Conservation (phyloP, 2,888 invertebrate species). For the Troides aeacus region DNA sequence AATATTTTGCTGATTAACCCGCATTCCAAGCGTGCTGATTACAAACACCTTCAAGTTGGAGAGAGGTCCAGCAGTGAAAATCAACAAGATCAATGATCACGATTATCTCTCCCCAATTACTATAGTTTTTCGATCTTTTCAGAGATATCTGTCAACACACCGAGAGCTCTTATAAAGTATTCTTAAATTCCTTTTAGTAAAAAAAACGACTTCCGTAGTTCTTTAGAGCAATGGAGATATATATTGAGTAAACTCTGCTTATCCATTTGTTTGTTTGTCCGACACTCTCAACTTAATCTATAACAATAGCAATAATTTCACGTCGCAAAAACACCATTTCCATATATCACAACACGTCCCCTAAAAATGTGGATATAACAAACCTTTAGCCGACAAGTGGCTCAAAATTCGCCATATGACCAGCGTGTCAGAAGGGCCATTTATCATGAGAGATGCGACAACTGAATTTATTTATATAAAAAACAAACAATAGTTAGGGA, state of each 20-base stretch:
- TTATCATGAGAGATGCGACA: constrained; percentile 76
- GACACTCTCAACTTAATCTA: constrained; percentile 29
- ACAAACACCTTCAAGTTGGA: no score
- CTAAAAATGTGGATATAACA: constrained; percentile 43
- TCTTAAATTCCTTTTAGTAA: no score
- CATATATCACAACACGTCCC: constrained; percentile 49
- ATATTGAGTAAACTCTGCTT: background rate
- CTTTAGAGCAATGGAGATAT: no score
- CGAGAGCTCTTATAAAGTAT: no score
- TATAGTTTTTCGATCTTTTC: no score
- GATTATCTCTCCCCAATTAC: no score
- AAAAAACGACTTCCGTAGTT: no score
- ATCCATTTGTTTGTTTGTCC: constrained; percentile 23
- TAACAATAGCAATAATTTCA: constrained; percentile 40
- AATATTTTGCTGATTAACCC: no score
- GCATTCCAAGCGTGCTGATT: no score
- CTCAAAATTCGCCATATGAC: constrained; percentile 74
- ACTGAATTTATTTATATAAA: constrained; percentile 78
- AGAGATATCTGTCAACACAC: no score
- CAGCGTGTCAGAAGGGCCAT: constrained; percentile 66
- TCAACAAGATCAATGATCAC: no score
- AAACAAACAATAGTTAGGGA: constrained; percentile 73
- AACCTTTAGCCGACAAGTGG: constrained; percentile 59
- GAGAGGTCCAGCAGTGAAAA: no score
- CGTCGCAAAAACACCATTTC: constrained; percentile 38